These are phyloP conservation scores for Coptotermes formosanus DNA, from an alignment of 1,140 invertebrate genomes.

Conservation along the genomic window DNA sequence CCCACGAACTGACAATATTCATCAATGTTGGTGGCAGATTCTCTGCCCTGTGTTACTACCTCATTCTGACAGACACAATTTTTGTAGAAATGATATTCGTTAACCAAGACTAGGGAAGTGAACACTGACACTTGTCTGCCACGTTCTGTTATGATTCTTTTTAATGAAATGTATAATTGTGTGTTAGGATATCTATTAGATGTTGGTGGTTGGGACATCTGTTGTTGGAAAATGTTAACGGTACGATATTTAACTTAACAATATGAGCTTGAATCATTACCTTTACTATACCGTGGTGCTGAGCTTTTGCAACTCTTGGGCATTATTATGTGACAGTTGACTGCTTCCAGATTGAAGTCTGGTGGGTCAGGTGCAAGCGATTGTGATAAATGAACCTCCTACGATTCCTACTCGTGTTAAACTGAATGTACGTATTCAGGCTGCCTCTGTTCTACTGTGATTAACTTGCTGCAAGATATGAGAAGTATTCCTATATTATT, in stretches of 20 bases:
- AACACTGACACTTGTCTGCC: neutral
- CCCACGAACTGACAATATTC: neutral
- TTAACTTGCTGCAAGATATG: conserved; percentile 9
- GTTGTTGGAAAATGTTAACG: neutral
- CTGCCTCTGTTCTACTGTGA: conserved; percentile 8
- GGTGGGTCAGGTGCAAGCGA: conserved; percentile 6
- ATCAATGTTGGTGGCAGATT: neutral
- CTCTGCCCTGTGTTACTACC: neutral
- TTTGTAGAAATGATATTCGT: neutral
- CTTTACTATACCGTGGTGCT: conserved; percentile 11
- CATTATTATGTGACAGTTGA: conserved; percentile 7
- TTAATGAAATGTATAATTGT: neutral
- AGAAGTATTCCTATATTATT: conserved; percentile 2
- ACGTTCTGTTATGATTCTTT: neutral
- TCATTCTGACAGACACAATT: neutral
- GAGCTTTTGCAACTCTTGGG: neutral
- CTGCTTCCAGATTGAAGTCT: neutral
- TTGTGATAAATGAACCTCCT: conserved; percentile 16
- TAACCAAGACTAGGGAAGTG: neutral
- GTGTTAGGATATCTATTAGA: conserved; percentile 19
- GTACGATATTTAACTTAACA: neutral
- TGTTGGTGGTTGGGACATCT: conserved; percentile 1
- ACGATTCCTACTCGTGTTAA: conserved; percentile 15
- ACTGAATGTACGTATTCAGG: conserved; percentile 11
- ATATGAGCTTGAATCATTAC: conserved; percentile 13